Conservation (phyloP, 1,140 invertebrate genomes). For the Bombus balteatus region DNA sequence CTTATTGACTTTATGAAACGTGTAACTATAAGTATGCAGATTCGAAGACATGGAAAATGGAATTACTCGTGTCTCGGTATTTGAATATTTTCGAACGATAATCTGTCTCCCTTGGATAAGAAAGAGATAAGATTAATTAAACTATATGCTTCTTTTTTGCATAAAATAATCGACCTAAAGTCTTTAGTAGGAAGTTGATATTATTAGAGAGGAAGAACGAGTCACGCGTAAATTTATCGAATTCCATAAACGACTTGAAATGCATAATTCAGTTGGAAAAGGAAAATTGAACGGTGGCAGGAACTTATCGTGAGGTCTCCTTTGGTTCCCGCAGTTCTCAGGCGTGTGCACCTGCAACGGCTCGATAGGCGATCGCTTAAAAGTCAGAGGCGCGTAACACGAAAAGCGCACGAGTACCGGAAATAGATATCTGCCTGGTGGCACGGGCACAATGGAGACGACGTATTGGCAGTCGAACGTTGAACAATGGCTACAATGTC, state of each 20-base stretch:
- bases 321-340: conserved; percentile 7
- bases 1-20: no score
- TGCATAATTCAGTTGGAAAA: background rate
- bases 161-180: no score
- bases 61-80: no score
- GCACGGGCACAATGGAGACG: conserved; percentile 60
- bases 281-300: background rate
- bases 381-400: conserved; percentile 48
- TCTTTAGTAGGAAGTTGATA: no score
- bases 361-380: conserved; percentile 56
- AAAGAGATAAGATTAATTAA: no score
- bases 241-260: background rate
- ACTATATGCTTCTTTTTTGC: no score
- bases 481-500: conserved; percentile 64
- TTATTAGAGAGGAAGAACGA: no score
- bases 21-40: no score
- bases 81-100: no score
- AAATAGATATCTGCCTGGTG: conserved; percentile 69
- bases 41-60: no score
- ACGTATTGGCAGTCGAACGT: conserved; percentile 69
- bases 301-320: background rate
- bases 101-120: no score
- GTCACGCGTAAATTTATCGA: background rate
- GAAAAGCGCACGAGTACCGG: conserved; percentile 63
- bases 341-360: conserved; percentile 39